A percentile compares a stretch with the other conserved stretches of the same genome.
phyloP scores from a whole-genome alignment of 2,113 vertebrate genomes.

The Bos javanicus region DNA sequence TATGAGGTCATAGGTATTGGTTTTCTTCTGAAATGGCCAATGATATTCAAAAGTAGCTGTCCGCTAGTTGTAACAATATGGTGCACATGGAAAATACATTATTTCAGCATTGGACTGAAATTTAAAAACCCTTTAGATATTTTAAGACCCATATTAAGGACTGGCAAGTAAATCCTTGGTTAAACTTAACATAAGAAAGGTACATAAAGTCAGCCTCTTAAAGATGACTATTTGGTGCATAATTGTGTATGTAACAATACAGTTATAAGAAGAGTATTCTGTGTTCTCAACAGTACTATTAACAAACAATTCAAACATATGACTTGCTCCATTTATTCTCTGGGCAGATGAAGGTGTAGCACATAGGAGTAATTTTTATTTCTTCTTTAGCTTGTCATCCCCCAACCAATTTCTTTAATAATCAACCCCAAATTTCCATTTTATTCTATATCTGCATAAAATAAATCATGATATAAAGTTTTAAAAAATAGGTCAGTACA shows the following conservation, averaged over 20 bases:
- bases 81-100: neutral
- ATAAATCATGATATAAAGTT: neutral
- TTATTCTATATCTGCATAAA: neutral
- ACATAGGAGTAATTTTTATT: neutral
- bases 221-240: neutral
- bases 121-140: neutral
- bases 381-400: neutral
- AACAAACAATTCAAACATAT: neutral
- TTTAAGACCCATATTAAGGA: neutral
- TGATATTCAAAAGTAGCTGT: neutral
- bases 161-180: neutral
- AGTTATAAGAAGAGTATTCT: neutral
- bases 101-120: neutral
- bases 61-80: neutral
- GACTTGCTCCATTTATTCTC: neutral
- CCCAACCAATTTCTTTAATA: neutral
- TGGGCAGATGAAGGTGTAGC: neutral
- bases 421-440: neutral
- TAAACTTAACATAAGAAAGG: neutral
- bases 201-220: neutral
- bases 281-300: neutral
- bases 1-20: neutral
- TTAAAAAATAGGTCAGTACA: neutral
- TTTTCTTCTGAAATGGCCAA: slow-evolving; percentile 14
- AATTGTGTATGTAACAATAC: neutral